Evolutionary conservation across 2,113 vertebrate species (phyloP).

Genomic region (Egretta garzetta): DNA sequence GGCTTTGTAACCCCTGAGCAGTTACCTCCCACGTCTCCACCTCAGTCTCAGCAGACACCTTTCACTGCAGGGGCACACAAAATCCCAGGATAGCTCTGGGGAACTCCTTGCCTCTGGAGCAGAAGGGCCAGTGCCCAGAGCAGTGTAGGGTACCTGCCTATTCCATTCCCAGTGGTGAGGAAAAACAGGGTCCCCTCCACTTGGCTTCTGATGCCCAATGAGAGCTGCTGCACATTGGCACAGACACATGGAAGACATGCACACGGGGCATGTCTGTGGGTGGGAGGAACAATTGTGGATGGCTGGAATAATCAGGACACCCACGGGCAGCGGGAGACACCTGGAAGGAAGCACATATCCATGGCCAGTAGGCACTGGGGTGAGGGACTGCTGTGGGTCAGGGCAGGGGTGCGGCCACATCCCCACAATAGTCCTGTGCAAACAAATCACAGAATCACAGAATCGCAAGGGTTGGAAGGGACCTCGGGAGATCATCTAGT

Average conservation of each 20-base stretch:
- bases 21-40: not conserved
- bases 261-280: not conserved
- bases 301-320: not conserved
- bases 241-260: accelerated
- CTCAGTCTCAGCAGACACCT: not conserved
- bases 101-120: not conserved
- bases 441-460: too few species aligned
- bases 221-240: not conserved
- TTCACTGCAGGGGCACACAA: not conserved
- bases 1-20: accelerated
- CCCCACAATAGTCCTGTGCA: accelerated
- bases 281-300: not conserved
- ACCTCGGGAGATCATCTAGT: too few species aligned
- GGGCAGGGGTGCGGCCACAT: not conserved
- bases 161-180: not conserved
- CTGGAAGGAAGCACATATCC: not conserved
- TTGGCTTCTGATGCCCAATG: not conserved
- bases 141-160: not conserved
- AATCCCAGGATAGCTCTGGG: not conserved
- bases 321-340: not conserved
- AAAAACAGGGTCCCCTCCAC: not conserved
- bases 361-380: not conserved
- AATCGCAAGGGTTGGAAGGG: too few species aligned
- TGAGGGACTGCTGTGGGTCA: not conserved
- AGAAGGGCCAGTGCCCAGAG: not conserved